phyloP scores from a whole-genome alignment of 1,140 invertebrate species.

The Copidosoma floridanum region DNA sequence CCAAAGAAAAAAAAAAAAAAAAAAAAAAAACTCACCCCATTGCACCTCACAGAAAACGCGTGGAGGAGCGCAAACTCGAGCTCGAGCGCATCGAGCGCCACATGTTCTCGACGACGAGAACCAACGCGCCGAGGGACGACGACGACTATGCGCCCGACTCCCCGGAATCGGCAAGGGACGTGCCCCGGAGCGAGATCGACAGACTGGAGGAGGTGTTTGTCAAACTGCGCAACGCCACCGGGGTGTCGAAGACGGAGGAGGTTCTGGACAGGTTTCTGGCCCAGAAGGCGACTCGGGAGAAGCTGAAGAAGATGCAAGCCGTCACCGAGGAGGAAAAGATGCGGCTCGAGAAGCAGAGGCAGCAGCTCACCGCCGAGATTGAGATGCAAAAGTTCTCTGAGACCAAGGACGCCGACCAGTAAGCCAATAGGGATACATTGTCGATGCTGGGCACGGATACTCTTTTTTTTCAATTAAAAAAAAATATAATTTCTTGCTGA shows the following conservation, averaged over 20 bases:
- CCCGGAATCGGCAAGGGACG: not conserved
- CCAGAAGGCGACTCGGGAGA: conserved; percentile 69
- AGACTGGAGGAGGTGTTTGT: conserved; percentile 68
- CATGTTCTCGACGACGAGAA: conserved; percentile 59
- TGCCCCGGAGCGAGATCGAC: conserved; percentile 47
- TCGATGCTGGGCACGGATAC: too few relatives aligned
- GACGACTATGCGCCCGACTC: conserved; percentile 36
- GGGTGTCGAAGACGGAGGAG: conserved; percentile 70
- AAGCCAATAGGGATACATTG: too few relatives aligned
- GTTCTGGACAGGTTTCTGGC: conserved; percentile 71
- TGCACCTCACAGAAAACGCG: conserved; percentile 55
- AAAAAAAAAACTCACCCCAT: not conserved
- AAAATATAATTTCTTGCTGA: too few relatives aligned
- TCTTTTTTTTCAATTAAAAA: too few relatives aligned
- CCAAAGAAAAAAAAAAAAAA: not conserved
- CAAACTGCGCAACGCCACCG: conserved; percentile 71
- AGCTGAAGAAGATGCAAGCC: conserved; percentile 66
- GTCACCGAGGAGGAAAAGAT: conserved; percentile 73
- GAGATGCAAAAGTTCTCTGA: conserved; percentile 77
- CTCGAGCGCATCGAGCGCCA: conserved; percentile 70
- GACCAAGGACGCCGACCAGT: conserved; percentile 77
- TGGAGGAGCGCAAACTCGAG: conserved; percentile 67
- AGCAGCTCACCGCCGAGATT: conserved; percentile 66
- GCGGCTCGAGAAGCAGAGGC: conserved; percentile 65
- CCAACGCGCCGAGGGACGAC: conserved; percentile 19